Evolutionary conservation across 2,113 vertebrate species (phyloP).

Genomic region (Peromyscus maniculatus): DNA sequence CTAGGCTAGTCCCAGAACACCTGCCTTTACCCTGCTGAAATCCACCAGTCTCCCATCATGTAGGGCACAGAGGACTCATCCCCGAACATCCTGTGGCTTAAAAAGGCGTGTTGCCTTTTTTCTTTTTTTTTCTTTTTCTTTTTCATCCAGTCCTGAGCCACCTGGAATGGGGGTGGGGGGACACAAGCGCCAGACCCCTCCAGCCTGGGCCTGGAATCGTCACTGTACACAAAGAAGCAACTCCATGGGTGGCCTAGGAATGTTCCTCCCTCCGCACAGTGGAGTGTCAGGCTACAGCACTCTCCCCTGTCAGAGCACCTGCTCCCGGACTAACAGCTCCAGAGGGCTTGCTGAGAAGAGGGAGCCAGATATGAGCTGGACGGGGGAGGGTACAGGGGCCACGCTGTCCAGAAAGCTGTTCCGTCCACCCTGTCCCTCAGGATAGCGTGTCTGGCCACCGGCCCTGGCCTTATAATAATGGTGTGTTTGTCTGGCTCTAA

Average conservation of each 20-base stretch:
- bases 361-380: background rate
- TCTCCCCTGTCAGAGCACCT: background rate
- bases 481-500: background rate
- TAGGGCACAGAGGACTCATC: background rate
- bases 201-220: background rate
- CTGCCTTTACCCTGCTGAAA: background rate
- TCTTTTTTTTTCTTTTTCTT: no score
- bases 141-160: background rate
- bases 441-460: background rate
- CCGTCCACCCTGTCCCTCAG: background rate
- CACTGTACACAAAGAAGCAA: no score
- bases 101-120: background rate
- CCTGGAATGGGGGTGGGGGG: background rate
- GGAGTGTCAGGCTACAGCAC: background rate
- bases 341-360: background rate
- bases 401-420: background rate
- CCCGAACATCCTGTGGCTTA: background rate
- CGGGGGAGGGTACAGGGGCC: fast-evolving
- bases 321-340: background rate
- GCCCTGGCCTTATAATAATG: background rate
- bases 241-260: background rate
- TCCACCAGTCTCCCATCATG: background rate
- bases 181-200: background rate
- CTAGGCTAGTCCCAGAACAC: background rate
- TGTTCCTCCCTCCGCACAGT: background rate